phyloP scores from a whole-genome alignment of 2,113 vertebrate species.

The Passer montanus region DNA sequence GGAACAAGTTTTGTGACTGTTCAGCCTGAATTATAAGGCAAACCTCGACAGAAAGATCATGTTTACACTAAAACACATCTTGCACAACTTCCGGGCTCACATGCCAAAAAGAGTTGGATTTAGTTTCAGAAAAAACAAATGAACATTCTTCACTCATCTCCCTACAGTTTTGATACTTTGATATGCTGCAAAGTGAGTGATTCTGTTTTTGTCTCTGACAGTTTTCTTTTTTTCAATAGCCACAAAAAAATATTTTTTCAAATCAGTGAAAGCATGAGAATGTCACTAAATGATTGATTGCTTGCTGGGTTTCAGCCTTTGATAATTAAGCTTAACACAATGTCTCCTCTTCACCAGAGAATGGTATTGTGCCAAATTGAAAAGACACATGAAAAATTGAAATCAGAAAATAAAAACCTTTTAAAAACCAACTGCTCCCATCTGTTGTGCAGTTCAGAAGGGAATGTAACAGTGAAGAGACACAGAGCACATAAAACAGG shows the following conservation, averaged over 20 bases:
- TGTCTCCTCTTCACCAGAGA: slow-evolving; percentile 63
- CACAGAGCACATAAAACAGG: neutral
- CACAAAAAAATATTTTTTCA: slow-evolving; percentile 68
- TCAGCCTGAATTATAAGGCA: slow-evolving; percentile 47
- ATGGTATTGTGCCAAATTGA: slow-evolving; percentile 63
- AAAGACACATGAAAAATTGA: slow-evolving; percentile 68
- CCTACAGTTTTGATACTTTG: slow-evolving; percentile 47
- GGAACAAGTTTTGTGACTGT: slow-evolving; percentile 41
- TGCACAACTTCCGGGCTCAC: slow-evolving; percentile 47
- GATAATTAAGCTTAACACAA: slow-evolving; percentile 76
- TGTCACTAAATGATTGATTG: slow-evolving; percentile 78
- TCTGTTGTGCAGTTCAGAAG: slow-evolving; percentile 20
- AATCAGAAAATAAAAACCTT: slow-evolving; percentile 56
- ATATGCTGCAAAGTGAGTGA: slow-evolving; percentile 15
- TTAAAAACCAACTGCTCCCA: slow-evolving; percentile 50
- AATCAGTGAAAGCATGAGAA: slow-evolving; percentile 62
- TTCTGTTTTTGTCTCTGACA: slow-evolving; percentile 38
- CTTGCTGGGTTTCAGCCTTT: slow-evolving; percentile 73
- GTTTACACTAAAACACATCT: slow-evolving; percentile 61
- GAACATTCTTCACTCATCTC: slow-evolving; percentile 56
- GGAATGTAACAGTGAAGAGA: neutral
- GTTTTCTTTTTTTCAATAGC: slow-evolving; percentile 33
- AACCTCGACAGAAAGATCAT: slow-evolving; percentile 48
- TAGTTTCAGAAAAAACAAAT: slow-evolving; percentile 73
- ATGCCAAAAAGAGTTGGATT: slow-evolving; percentile 59